Evolutionary conservation across 2,113 vertebrate genomes (phyloP).

Genomic region (Xenopus laevis): DNA sequence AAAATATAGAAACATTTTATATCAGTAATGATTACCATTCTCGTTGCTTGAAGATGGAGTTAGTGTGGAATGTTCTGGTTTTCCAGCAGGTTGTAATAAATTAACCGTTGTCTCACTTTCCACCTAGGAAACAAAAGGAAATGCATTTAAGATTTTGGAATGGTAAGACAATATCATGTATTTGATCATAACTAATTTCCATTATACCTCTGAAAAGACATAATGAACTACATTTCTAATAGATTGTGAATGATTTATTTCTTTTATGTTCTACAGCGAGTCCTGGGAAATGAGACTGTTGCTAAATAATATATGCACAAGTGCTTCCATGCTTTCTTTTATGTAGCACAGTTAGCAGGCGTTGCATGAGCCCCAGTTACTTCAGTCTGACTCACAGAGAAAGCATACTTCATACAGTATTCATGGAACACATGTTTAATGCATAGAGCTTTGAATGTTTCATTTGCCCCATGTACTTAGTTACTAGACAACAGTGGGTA

Average conservation of each 20-base stretch:
- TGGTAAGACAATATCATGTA: no score
- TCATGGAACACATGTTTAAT: slow-evolving; percentile 38
- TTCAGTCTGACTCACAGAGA: slow-evolving; percentile 25
- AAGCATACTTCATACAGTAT: slow-evolving; percentile 27
- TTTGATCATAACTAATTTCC: no score
- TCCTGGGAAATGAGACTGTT: background rate
- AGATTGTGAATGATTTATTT: background rate
- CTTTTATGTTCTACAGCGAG: background rate
- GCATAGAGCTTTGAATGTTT: slow-evolving; percentile 29
- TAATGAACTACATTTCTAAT: no score
- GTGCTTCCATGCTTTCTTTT: background rate
- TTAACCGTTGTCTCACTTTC: no score
- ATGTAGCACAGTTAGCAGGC: background rate
- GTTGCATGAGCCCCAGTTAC: slow-evolving; percentile 11
- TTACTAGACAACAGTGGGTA: slow-evolving; percentile 17
- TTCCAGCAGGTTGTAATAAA: no score
- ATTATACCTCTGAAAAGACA: no score
- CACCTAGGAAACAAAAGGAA: no score
- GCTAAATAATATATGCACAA: slow-evolving; percentile 2
- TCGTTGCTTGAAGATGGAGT: no score
- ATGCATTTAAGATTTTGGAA: no score
- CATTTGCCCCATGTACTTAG: slow-evolving; percentile 9
- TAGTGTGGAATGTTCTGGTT: no score
- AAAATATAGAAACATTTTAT: no score
- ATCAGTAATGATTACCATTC: no score